Conservation (phyloP, 2,888 invertebrate species). For the Drosophila fulvimacula region DNA sequence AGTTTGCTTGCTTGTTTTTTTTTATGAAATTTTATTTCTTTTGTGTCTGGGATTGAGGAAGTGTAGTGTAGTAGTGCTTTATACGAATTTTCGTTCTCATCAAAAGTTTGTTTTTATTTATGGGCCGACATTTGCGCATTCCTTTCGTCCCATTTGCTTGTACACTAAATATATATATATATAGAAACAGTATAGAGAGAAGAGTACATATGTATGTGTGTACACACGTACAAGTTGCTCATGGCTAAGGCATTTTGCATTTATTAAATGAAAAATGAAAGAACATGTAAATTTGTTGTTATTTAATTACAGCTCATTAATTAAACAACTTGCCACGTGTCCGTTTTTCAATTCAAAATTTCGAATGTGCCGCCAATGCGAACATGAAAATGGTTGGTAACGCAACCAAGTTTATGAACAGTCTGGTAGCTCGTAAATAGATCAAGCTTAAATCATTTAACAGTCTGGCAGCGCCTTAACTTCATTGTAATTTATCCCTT, state of each 20-base stretch:
- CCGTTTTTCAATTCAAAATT: constrained; percentile 16
- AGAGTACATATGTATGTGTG: constrained; percentile 1
- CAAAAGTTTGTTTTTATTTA: constrained; percentile 65
- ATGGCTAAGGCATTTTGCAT: constrained; percentile 47
- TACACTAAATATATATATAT: constrained; percentile 20
- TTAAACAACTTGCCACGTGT: constrained; percentile 49
- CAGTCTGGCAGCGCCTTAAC: not conserved
- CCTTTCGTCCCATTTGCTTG: constrained; percentile 52
- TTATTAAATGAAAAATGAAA: constrained; percentile 66
- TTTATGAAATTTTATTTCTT: constrained; percentile 39
- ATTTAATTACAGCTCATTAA: constrained; percentile 72
- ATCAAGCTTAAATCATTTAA: not conserved
- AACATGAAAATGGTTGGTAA: constrained; percentile 15
- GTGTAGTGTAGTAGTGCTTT: constrained; percentile 41
- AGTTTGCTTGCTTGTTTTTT: constrained; percentile 28
- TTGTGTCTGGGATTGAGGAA: constrained; percentile 56
- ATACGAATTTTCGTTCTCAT: constrained; percentile 29
- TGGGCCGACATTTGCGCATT: constrained; percentile 77
- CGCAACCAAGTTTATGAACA: constrained; percentile 2
- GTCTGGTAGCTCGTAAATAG: constrained; percentile 18
- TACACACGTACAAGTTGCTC: constrained; percentile 33
- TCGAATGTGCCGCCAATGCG: constrained; percentile 27
- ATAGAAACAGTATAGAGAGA: constrained; percentile 9
- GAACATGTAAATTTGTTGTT: constrained; percentile 66
- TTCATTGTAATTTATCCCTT: not conserved